Percentiles rank a stretch among this genome's conserved stretches.
Conservation (phyloP, 1,140 invertebrate species). For the Saccostrea echinata region DNA sequence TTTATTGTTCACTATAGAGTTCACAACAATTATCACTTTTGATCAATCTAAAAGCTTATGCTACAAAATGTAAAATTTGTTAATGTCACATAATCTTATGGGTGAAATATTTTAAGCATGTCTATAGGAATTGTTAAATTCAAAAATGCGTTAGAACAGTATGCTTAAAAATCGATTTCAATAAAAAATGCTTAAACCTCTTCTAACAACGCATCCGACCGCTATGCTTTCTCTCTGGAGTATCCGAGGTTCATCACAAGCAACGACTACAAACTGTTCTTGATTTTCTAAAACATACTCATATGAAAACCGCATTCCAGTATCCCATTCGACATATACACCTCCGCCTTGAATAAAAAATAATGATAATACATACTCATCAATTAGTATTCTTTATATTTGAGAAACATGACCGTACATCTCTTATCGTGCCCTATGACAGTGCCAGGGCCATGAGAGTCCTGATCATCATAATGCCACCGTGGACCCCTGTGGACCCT, state of each 20-base stretch:
- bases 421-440: background rate
- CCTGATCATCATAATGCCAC: background rate
- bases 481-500: background rate
- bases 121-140: no score
- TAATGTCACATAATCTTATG: no score
- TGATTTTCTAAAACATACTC: background rate
- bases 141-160: no score
- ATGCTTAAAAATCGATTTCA: no score
- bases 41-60: no score
- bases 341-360: background rate
- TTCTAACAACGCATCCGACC: background rate
- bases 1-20: no score
- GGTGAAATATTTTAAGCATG: no score
- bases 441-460: background rate
- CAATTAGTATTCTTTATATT: background rate
- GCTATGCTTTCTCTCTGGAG: background rate
- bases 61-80: no score
- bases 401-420: background rate
- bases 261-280: no score
- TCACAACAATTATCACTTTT: no score
- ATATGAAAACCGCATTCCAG: background rate
- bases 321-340: background rate
- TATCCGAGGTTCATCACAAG: no score
- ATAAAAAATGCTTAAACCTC: no score
- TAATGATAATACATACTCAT: background rate